Percentiles rank a stretch among this genome's conserved stretches.
Conservation (phyloP, 1,140 invertebrate genomes). For the Papilio helenus region DNA sequence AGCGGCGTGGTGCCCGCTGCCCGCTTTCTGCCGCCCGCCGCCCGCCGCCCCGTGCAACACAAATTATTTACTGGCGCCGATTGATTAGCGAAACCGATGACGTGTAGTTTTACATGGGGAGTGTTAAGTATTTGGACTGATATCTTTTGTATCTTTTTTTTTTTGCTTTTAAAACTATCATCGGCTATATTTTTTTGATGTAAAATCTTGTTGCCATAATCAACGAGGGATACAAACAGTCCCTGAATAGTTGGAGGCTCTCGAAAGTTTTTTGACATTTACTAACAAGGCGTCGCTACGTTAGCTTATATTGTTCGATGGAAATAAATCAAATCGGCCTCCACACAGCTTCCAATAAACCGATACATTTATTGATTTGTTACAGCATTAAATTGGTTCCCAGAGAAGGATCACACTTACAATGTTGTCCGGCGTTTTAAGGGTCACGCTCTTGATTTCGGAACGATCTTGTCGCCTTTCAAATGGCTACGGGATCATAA, state of each 20-base stretch:
- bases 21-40: constrained; percentile 42
- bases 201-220: constrained; percentile 2
- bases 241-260: constrained; percentile 33
- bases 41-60: constrained; percentile 34
- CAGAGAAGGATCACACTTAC: constrained; percentile 69
- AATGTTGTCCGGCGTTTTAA: constrained; percentile 54
- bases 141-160: constrained; percentile 49
- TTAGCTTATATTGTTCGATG: constrained; percentile 63
- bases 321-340: constrained; percentile 80
- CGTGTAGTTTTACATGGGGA: constrained; percentile 62
- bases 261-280: constrained; percentile 72
- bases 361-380: constrained; percentile 82
- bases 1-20: constrained; percentile 48
- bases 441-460: constrained; percentile 56
- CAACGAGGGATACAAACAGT: constrained; percentile 35
- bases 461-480: constrained; percentile 47
- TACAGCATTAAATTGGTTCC: constrained; percentile 81
- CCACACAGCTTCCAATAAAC: constrained; percentile 80
- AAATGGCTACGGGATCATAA: constrained; percentile 32
- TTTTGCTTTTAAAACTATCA: constrained; percentile 32
- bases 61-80: constrained; percentile 77
- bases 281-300: constrained; percentile 77
- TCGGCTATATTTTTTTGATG: not conserved
- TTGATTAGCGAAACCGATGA: constrained; percentile 78
- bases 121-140: constrained; percentile 63